Evolutionary conservation across 1,140 invertebrate genomes (phyloP).

Genomic region (Bombus ignitus): DNA sequence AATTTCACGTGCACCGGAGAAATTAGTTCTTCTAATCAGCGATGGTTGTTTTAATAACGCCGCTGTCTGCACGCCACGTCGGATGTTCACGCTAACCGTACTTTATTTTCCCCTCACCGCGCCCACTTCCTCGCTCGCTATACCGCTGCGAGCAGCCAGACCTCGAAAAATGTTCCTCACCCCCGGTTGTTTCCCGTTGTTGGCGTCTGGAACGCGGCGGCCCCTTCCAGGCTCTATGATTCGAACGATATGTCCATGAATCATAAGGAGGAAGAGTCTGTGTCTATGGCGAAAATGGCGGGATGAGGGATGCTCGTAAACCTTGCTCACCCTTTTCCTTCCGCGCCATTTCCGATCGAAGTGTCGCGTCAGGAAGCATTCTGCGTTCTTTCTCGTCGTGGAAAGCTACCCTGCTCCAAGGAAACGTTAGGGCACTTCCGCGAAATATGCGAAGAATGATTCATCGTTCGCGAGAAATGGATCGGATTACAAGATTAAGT

Average conservation of each 20-base stretch:
- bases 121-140: conserved; percentile 28
- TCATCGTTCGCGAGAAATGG: conserved; percentile 47
- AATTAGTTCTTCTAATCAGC: conserved; percentile 67
- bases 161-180: neutral
- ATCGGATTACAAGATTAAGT: conserved; percentile 49
- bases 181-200: neutral
- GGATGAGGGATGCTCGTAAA: conserved; percentile 55
- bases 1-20: conserved; percentile 57
- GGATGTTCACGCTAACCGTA: conserved; percentile 39
- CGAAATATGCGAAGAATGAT: conserved; percentile 53
- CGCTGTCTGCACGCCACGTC: conserved; percentile 26
- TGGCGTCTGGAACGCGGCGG: neutral
- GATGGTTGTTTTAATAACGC: conserved; percentile 60
- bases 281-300: conserved; percentile 21
- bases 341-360: conserved; percentile 69
- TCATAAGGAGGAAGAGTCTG: conserved; percentile 43
- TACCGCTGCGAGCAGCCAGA: neutral
- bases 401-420: neutral
- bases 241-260: conserved; percentile 64
- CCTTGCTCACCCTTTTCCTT: conserved; percentile 54
- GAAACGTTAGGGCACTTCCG: neutral
- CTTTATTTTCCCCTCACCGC: conserved; percentile 55
- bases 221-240: conserved; percentile 34
- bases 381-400: conserved; percentile 18
- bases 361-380: conserved; percentile 68